Conservation (phyloP, 1,140 invertebrate genomes). For the Chlorops oryzae region DNA sequence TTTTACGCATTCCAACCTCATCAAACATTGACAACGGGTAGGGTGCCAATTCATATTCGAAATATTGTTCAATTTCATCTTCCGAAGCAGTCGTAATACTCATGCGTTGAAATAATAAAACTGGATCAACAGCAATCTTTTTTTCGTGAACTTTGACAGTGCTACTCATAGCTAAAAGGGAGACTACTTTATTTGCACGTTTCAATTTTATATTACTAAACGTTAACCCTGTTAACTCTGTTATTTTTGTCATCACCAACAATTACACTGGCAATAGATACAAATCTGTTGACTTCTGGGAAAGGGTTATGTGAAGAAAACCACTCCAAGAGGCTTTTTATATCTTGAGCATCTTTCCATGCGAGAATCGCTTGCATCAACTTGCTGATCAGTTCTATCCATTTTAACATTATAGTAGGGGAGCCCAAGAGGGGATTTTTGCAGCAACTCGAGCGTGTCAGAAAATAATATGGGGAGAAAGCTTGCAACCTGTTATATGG, state of each 20-base stretch:
- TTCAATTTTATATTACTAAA: constrained; percentile 42
- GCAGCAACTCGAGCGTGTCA: too few relatives aligned
- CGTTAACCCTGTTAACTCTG: constrained; percentile 25
- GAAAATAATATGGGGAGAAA: too few relatives aligned
- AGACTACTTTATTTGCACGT: constrained; percentile 33
- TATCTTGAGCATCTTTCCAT: constrained; percentile 27
- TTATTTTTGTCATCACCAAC: constrained; percentile 25
- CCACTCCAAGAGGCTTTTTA: constrained; percentile 28
- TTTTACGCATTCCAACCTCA: constrained; percentile 38
- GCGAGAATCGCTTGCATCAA: constrained; percentile 30
- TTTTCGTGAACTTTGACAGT: constrained; percentile 26
- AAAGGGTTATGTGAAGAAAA: constrained; percentile 22
- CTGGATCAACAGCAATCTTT: constrained; percentile 11
- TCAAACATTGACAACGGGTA: constrained; percentile 33
- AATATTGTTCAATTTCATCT: neutral
- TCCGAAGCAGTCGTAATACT: neutral
- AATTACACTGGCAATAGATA: constrained; percentile 30
- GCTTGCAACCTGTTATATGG: too few relatives aligned
- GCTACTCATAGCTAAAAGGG: constrained; percentile 30
- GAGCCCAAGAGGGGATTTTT: too few relatives aligned
- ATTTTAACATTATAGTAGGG: constrained; percentile 9
- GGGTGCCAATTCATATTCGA: constrained; percentile 18
- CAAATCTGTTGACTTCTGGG: constrained; percentile 17
- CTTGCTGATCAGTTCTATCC: constrained; percentile 33
- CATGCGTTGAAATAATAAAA: constrained; percentile 44